These are phyloP conservation scores for Coccyzus lansbergi DNA, from an alignment of 2,797 vertebrate species.

Conservation along the genomic window DNA sequence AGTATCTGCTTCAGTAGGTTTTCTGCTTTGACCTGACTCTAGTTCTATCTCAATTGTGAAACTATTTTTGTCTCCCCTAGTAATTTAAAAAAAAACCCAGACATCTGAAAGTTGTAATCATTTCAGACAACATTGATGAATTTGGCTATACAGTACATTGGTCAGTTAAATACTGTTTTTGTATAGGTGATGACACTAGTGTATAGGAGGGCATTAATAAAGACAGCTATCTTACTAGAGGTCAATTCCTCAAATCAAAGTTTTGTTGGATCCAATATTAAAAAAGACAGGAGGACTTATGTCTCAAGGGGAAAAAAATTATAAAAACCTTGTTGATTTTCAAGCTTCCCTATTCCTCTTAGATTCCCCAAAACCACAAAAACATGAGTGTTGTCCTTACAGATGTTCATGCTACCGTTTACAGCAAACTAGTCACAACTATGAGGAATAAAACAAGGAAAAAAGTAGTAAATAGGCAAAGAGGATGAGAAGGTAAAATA, in stretches of 20 bases:
- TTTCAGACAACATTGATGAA: background rate
- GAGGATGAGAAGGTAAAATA: background rate
- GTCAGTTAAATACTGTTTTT: background rate
- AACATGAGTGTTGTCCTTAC: background rate
- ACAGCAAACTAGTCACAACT: background rate
- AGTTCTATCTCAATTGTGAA: background rate
- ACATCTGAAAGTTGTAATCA: background rate
- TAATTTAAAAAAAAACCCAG: background rate
- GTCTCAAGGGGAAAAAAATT: fast-evolving
- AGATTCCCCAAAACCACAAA: background rate
- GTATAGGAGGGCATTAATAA: background rate
- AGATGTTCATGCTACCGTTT: background rate
- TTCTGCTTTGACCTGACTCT: background rate
- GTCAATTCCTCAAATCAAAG: background rate
- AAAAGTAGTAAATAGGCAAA: background rate
- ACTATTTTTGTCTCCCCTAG: background rate
- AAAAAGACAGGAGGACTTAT: background rate
- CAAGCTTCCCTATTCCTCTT: background rate
- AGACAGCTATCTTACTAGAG: background rate
- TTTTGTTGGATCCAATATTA: background rate
- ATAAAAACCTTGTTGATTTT: background rate
- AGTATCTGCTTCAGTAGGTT: background rate
- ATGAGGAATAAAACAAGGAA: background rate
- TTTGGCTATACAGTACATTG: background rate
- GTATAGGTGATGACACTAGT: background rate